phyloP scores from a whole-genome alignment of 2,113 vertebrate genomes.

The Passer montanus region DNA sequence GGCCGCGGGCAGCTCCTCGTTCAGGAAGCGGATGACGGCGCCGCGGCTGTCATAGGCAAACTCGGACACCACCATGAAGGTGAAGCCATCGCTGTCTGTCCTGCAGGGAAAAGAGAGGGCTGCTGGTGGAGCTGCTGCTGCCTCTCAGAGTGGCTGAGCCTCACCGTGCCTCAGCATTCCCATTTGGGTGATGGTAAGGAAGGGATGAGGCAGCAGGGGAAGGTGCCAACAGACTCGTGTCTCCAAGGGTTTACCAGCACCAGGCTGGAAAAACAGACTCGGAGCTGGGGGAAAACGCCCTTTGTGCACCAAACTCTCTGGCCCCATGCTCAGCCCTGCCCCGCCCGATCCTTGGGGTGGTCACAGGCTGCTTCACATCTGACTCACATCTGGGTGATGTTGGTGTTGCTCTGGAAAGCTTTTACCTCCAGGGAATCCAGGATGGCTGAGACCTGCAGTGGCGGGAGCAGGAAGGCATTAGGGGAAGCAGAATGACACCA shows the following conservation, averaged over 20 bases:
- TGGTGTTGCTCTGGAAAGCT: constrained; percentile 38
- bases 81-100: not conserved
- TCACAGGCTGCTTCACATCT: accelerated
- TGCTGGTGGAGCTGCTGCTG: not conserved
- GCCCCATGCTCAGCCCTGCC: not conserved
- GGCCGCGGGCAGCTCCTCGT: not conserved
- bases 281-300: not conserved
- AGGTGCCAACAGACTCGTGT: not conserved
- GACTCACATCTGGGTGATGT: constrained; percentile 38
- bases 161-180: not conserved
- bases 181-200: not conserved
- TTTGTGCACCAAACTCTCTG: not conserved
- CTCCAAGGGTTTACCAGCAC: not conserved
- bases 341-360: accelerated
- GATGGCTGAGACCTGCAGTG: not conserved
- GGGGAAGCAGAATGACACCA: not conserved
- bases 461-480: not conserved
- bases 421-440: constrained; percentile 40
- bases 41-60: not conserved
- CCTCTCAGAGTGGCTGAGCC: not conserved
- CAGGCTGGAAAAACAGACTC: not conserved
- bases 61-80: not conserved
- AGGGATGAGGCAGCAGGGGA: not conserved
- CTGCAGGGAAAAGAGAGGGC: not conserved
- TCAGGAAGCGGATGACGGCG: constrained; percentile 1